Base-by-base conservation (phyloP, 2,113 vertebrate genomes). In the Apteryx mantelli region DNA sequence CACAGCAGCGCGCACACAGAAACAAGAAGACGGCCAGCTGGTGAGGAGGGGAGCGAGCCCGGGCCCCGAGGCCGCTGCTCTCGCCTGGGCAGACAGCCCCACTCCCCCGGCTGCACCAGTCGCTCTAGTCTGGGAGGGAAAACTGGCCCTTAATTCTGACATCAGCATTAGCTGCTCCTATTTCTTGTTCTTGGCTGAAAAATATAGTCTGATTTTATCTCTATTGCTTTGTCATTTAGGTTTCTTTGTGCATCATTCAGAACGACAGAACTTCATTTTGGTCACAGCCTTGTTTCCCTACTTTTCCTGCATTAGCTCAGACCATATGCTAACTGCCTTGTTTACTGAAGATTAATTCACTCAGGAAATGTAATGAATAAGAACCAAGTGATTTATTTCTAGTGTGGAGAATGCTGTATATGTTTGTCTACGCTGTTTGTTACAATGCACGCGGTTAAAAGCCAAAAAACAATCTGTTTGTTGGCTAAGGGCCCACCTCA, bases 101-200 rank as follows among this genome's bases (percentile, higher is more conserved):
- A 38, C 36, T 38, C 36, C 36, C 36, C 28, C 85, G 71, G 85
- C 80, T 82, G 56, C 56, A 48, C 92, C 77, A 64, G 73, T 73
- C 36, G 32, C 83, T 81, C 89, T 68, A n/a, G 86, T 75, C 50
- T 0, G 0, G 36, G 42, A 87, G 26, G 50, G 55, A 89, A 84
- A 94, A 65, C 73, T 20, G 13, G 68, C 50, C 55, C 7, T 1
- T 25, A 40, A 36, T 66, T 58, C 60, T 91, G 74, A 87, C 65
- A 89, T 42, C 71, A 91, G 82, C 71, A 16, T 2, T 4, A 85
- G 9, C 18, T 66, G 24, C 56, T 94, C 88, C 93, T 6, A 2
- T 86, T 86, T 93, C 75, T 95, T 73, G 7, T 91, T 89, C 89
- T 86, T 78, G 79, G 28, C 90, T 81, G 28, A 46, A 86, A 88